Evolutionary conservation across 1,140 invertebrate genomes (phyloP).

Genomic region (Cepaea nemoralis): DNA sequence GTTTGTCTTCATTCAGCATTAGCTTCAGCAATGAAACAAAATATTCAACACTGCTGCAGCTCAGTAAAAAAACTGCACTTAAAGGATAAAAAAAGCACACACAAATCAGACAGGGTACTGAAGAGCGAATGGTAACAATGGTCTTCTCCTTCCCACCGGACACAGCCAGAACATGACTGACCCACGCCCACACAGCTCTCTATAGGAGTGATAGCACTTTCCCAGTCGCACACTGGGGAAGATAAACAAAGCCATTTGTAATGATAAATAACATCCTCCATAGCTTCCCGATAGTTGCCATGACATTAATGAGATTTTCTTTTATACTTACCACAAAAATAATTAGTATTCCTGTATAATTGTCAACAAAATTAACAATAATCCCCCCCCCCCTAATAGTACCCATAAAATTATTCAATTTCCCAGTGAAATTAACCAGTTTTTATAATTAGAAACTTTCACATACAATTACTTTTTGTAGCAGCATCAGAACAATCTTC

Average conservation of each 20-base stretch:
- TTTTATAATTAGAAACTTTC: background rate
- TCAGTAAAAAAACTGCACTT: background rate
- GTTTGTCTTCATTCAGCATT: background rate
- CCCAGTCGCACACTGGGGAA: background rate
- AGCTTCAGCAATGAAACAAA: background rate
- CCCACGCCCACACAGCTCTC: conserved; percentile 23
- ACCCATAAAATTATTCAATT: too few species aligned
- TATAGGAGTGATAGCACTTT: conserved; percentile 18
- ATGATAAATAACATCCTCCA: too few species aligned
- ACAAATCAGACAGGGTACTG: background rate
- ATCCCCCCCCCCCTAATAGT: too few species aligned
- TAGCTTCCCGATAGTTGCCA: too few species aligned
- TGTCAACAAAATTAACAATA: too few species aligned
- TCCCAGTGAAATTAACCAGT: background rate
- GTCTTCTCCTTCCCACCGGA: conserved; percentile 1
- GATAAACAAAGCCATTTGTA: too few species aligned
- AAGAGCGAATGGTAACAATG: background rate
- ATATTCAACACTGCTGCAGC: background rate
- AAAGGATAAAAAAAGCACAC: background rate
- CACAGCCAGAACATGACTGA: background rate
- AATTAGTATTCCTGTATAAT: too few species aligned
- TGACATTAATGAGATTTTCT: too few species aligned
- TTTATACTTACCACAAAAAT: too few species aligned
- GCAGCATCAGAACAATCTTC: too few species aligned
- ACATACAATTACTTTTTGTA: too few species aligned